Percentiles rank a stretch among this genome's conserved stretches.
Evolutionary conservation across 2,888 invertebrate species (phyloP).

Genomic region (Physocephala rufipes): DNA sequence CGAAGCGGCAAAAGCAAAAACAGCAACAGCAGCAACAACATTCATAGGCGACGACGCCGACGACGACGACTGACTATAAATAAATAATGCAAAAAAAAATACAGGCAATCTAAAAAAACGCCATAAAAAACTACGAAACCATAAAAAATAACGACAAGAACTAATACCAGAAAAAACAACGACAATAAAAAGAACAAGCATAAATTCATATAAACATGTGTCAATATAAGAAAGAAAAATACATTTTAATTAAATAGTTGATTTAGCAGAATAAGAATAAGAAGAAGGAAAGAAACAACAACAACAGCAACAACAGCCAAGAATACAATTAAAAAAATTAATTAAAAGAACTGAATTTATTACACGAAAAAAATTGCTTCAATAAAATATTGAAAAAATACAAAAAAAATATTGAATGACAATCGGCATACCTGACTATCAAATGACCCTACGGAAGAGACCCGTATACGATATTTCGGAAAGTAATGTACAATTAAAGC

Average conservation of each 20-base stretch:
- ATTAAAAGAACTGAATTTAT: too few relatives aligned
- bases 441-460: too few relatives aligned
- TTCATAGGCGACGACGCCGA: conserved; percentile 30
- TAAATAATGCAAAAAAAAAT: conserved; percentile 28
- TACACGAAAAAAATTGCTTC: too few relatives aligned
- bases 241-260: conserved; percentile 19
- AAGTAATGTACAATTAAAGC: too few relatives aligned
- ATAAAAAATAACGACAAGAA: conserved; percentile 22
- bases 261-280: conserved; percentile 1
- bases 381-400: too few relatives aligned
- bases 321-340: neutral
- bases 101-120: too few relatives aligned
- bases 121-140: conserved; percentile 15
- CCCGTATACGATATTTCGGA: too few relatives aligned
- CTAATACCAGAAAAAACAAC: conserved; percentile 29
- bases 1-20: too few relatives aligned
- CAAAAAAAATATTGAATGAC: too few relatives aligned
- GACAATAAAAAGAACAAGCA: conserved; percentile 3
- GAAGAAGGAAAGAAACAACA: neutral
- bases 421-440: too few relatives aligned
- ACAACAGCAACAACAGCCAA: conserved; percentile 1
- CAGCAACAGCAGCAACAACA: neutral
- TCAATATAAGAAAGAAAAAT: conserved; percentile 11
- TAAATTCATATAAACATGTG: neutral
- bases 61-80: conserved; percentile 30